Evolutionary conservation across 64 coral and sea anemone species (phyloP), one percentile per base, ranked within the genome.

Genomic region (Pocillopora verrucosa): DNA sequence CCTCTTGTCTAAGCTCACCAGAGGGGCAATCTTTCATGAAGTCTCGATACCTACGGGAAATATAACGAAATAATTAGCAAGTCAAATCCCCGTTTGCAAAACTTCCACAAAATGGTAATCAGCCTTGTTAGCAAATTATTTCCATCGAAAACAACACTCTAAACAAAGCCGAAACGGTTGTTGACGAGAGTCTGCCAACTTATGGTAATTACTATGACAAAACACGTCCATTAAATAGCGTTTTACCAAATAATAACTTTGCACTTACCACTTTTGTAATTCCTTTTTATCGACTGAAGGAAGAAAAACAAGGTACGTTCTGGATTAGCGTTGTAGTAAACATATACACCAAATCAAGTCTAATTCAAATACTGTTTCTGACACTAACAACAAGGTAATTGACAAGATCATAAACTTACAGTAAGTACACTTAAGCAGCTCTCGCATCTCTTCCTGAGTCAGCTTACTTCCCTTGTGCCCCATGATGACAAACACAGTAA

Each of bases 21-120:
- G 93, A 93, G 38, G 97, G 97, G 51, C 97, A 99, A 86, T 99
- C 97, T 90, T 99, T 99, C 97, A 99, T 99, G 38, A 99, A 99
- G 90, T 99, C 97, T 87, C 93, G 89, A 76, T 99, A 95, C 97
- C 97, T 99, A 70, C 1, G 6, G 24, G 59, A 93, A 60, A 79
- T 22, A 92, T 6, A 58, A 17, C 37, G 20, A 73, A 34, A 17
- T 11, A 60, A 88, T 69, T 56, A 78, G 58, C 13, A 81, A 75
- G 14, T 6, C 16, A 25, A 74, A 73, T 13, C 14, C 1, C 20
- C 56, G 34, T 1, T 37, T 72, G 4, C 65, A 22, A 36, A 9
- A 35, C 22, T 58, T 76, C 26, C 14, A 6, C 20, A 36, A 56
- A 11, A 22, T 61, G 69, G 56, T 20, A 11, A 56, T 13, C 9